phyloP scores from a whole-genome alignment of 23 tunicate species.

The Halocynthia roretzi region DNA sequence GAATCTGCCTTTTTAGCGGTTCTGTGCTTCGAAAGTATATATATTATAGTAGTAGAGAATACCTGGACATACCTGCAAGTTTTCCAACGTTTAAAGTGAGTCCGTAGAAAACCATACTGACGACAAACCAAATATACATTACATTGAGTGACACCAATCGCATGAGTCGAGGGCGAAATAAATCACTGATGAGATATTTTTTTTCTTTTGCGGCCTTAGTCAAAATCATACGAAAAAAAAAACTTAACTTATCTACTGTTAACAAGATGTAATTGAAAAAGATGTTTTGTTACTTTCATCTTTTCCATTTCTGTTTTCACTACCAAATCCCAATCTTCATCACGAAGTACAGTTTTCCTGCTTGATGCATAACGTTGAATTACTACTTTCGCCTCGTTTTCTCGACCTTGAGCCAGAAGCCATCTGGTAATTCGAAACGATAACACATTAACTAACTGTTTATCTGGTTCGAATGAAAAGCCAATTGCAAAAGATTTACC shows the following conservation, averaged over 20 bases:
- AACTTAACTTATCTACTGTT: not conserved
- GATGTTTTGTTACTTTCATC: conserved; percentile 5
- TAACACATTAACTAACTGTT: not conserved
- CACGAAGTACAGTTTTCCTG: conserved; percentile 21
- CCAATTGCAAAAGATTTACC: conserved; percentile 23
- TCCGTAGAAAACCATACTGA: conserved; percentile 62
- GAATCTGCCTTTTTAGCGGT: too few relatives aligned
- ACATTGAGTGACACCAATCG: conserved; percentile 37
- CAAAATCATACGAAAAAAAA: not conserved
- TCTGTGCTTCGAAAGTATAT: too few relatives aligned
- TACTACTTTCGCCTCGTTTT: conserved; percentile 37
- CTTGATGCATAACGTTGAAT: conserved; percentile 42
- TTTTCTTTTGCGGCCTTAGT: not conserved
- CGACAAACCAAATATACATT: conserved; percentile 41
- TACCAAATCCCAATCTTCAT: conserved; percentile 55
- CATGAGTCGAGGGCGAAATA: conserved; percentile 39
- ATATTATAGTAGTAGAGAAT: not conserved
- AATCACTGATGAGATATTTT: conserved; percentile 35
- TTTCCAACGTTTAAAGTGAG: conserved; percentile 50
- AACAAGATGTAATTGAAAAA: not conserved
- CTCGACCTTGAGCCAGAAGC: conserved; percentile 31
- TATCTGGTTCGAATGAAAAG: not conserved
- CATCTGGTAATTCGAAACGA: conserved; percentile 29
- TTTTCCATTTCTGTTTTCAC: conserved; percentile 34
- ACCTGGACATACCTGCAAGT: conserved; percentile 34